phyloP scores from a whole-genome alignment of 2,888 invertebrate species.

The Pandemis cinnamomeana region DNA sequence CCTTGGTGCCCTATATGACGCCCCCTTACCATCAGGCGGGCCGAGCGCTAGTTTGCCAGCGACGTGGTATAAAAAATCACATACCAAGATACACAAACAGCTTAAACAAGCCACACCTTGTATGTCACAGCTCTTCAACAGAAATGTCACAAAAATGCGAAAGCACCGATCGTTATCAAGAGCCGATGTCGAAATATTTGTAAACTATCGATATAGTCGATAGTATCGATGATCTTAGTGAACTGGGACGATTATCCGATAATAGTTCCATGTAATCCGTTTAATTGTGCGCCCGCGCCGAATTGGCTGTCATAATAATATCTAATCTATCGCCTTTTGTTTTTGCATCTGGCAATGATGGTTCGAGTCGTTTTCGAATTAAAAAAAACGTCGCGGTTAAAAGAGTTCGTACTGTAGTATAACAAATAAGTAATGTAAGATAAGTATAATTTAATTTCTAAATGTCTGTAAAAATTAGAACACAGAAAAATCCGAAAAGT shows the following conservation, averaged over 20 bases:
- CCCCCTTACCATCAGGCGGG: no score
- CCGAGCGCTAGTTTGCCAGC: no score
- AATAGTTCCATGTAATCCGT: constrained; percentile 46
- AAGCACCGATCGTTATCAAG: constrained; percentile 64
- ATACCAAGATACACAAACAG: no score
- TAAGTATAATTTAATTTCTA: no score
- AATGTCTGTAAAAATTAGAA: no score
- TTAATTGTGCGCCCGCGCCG: constrained; percentile 44
- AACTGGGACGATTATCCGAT: constrained; percentile 59
- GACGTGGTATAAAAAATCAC: no score
- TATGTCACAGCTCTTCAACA: constrained; percentile 12
- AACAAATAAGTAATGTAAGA: no score
- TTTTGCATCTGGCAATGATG: constrained; percentile 32
- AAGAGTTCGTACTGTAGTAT: no score
- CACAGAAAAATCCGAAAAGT: no score
- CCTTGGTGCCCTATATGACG: no score
- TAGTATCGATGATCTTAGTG: constrained; percentile 55
- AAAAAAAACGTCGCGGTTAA: no score
- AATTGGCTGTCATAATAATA: constrained; percentile 41
- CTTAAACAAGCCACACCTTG: constrained; percentile 11
- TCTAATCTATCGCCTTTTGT: constrained; percentile 40
- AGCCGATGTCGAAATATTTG: constrained; percentile 80
- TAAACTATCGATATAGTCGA: constrained; percentile 68
- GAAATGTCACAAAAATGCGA: constrained; percentile 36
- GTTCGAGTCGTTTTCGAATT: not conserved